Base-by-base conservation (phyloP, 2,888 invertebrate genomes). In the Leptinotarsa haldemani region DNA sequence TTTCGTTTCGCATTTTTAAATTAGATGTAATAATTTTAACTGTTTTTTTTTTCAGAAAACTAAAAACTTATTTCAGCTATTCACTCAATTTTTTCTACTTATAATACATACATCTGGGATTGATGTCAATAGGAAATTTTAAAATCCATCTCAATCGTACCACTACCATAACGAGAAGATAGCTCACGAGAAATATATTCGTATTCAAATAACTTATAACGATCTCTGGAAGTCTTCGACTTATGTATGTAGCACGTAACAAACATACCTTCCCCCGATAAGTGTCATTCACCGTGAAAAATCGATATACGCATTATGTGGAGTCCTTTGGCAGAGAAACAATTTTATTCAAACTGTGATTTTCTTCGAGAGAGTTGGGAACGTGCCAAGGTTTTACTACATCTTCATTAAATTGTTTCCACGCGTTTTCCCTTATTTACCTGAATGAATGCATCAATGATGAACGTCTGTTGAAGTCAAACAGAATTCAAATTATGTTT, bases 231-330 rank as follows among this genome's bases (percentile, higher is more conserved):
- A 50, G 50, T 50, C 50, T 9, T 9, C 40, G 9, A 40, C 40
- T 20, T 40, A 9, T 9, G n/a, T n/a, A n/a, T 40, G 40, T 40
- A 40, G 40, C 40, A 40, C 9, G 12, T 9, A 18, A 58, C 30
- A 1, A 58, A 58, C 25, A 22, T 22, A 15, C 1, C 16, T 58
- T 22, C 15, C 16, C 3, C 13, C 15, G 5, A 25, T 25, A 16
- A 58, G 22, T 22, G 53, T 53, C 53, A 53, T 53, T 53, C 18
- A 20, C 53, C 53, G 53, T 9, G 53, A 18, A 53, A 53, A 53
- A 53, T 53, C 53, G 18, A 53, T 53, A 53, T 3, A 18, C 20
- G 20, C 25, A 58, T 58, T 30, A 22, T 25, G 58, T 22, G 13
- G 40, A 13, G 25, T 22, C 16, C 25, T 58, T 58, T 12, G 4